Percentiles rank a stretch among this genome's conserved stretches.
Conservation (phyloP, 2,888 invertebrate species). For the Serripes groenlandicus region DNA sequence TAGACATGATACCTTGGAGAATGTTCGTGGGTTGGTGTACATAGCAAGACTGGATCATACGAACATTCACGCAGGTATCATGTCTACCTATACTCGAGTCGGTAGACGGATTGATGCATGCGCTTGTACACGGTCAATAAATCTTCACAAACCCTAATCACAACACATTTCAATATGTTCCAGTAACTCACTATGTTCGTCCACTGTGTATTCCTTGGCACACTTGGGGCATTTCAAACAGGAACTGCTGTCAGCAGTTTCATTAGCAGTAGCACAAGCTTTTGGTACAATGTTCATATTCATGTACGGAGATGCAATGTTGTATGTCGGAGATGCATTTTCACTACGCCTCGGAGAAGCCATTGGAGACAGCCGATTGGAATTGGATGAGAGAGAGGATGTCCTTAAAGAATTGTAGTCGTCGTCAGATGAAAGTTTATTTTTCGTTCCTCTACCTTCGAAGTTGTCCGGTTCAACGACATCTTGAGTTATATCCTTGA, state of each 20-base stretch:
- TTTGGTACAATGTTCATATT: too few species aligned
- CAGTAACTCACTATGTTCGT: slow-evolving; percentile 73
- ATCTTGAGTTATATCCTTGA: slow-evolving; percentile 20
- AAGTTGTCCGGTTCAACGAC: slow-evolving; percentile 25
- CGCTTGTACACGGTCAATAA: background rate
- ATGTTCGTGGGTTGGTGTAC: too few species aligned
- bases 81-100: background rate
- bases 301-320: background rate
- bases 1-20: too few species aligned
- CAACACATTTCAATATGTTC: slow-evolving; percentile 80
- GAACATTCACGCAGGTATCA: background rate
- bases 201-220: slow-evolving; percentile 72
- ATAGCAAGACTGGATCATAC: background rate
- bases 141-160: slow-evolving; percentile 53
- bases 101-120: background rate
- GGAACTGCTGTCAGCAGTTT: slow-evolving; percentile 28
- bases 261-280: too few species aligned
- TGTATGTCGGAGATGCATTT: slow-evolving; percentile 22
- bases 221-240: slow-evolving; percentile 79
- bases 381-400: slow-evolving; percentile 48
- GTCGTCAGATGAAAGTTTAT: slow-evolving; percentile 27
- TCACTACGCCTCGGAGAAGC: slow-evolving; percentile 6
- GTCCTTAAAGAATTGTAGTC: slow-evolving; percentile 46
- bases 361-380: slow-evolving; percentile 23
- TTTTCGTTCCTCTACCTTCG: background rate